phyloP scores from a whole-genome alignment of 2,888 invertebrate species.

The Morpho achilles region DNA sequence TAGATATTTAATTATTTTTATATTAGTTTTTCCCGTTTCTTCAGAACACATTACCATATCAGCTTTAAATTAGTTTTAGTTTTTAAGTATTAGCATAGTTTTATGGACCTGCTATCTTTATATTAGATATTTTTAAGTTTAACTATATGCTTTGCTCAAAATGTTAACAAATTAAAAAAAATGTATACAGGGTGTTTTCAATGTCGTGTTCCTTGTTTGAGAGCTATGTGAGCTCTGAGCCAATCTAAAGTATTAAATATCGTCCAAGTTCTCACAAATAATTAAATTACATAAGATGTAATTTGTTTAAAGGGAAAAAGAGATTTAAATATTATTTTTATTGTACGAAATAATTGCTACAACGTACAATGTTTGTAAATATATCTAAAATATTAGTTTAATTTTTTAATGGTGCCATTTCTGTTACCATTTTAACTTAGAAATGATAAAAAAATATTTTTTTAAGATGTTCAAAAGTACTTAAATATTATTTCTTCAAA shows the following conservation, averaged over 20 bases:
- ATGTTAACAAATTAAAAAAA: slow-evolving; percentile 32
- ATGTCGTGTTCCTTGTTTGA: slow-evolving; percentile 34
- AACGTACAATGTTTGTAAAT: background rate
- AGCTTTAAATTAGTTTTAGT: slow-evolving; percentile 46
- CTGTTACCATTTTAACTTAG: slow-evolving; percentile 59
- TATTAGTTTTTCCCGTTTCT: slow-evolving; percentile 9
- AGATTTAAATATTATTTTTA: too few relatives aligned
- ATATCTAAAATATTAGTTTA: background rate
- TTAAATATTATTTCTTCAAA: slow-evolving; percentile 26
- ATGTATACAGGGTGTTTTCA: slow-evolving; percentile 42
- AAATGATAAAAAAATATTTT: slow-evolving; percentile 34
- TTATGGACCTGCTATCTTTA: slow-evolving; percentile 12
- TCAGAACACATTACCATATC: slow-evolving; percentile 49
- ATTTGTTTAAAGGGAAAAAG: background rate
- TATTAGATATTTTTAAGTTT: slow-evolving; percentile 3
- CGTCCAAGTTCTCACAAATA: slow-evolving; percentile 7
- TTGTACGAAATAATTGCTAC: too few relatives aligned
- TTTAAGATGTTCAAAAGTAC: slow-evolving; percentile 42
- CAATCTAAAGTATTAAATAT: slow-evolving; percentile 30
- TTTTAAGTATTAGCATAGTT: slow-evolving; percentile 21
- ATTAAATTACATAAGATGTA: too few relatives aligned
- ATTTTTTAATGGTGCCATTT: slow-evolving; percentile 60
- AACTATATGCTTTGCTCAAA: slow-evolving; percentile 43
- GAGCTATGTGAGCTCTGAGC: slow-evolving; percentile 26
- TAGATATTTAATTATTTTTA: slow-evolving; percentile 3